phyloP scores from a whole-genome alignment of 1,140 invertebrate species.

The Chelonus insularis region DNA sequence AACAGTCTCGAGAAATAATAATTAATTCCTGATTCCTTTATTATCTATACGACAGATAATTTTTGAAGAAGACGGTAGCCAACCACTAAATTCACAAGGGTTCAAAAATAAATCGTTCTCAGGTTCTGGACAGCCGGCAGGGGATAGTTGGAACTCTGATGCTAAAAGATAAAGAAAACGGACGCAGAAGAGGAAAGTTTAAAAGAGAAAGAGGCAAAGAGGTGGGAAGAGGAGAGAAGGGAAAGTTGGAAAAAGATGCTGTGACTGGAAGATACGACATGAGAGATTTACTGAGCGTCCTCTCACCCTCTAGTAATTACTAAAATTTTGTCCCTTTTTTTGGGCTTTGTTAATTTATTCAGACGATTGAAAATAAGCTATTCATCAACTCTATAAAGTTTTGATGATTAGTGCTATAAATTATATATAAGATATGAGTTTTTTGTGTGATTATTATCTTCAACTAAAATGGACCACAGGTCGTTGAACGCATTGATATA shows the following conservation, averaged over 20 bases:
- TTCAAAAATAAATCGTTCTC: slow-evolving; percentile 41
- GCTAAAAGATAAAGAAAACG: slow-evolving; percentile 14
- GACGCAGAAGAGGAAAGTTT: not conserved
- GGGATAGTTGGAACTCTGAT: slow-evolving; percentile 15
- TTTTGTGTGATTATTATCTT: too few species aligned
- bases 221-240: not conserved
- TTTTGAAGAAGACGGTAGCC: slow-evolving; percentile 40
- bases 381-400: too few species aligned
- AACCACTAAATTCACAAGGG: slow-evolving; percentile 42
- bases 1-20: too few species aligned
- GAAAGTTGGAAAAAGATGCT: not conserved
- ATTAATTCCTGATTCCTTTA: too few species aligned
- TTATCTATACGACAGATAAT: not conserved
- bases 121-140: slow-evolving; percentile 24
- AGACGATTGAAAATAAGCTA: too few species aligned
- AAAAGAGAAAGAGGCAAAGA: not conserved
- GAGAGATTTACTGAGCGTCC: slow-evolving; percentile 42
- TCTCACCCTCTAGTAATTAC: slow-evolving; percentile 40
- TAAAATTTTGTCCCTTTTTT: slow-evolving; percentile 24
- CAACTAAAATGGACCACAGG: too few species aligned
- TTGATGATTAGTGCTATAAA: too few species aligned
- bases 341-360: not conserved
- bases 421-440: too few species aligned
- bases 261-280: not conserved
- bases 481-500: slow-evolving; percentile 10